Conservation (phyloP, 2,888 invertebrate genomes). For the Ochropleura leucogaster region DNA sequence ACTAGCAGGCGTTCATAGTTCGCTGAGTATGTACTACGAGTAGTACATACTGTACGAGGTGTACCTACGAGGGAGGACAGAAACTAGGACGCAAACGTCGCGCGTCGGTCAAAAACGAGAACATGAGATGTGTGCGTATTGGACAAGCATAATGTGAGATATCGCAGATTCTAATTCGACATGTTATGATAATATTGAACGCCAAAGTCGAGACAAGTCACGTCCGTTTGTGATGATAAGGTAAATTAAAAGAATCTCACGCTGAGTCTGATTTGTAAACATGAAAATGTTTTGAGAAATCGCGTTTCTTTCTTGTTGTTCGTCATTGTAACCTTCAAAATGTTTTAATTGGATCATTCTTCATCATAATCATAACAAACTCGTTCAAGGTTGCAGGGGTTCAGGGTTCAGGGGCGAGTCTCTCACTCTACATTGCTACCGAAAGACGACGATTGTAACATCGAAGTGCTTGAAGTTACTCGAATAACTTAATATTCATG, state of each 20-base stretch:
- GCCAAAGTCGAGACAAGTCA: constrained; percentile 12
- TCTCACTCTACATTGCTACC: background rate
- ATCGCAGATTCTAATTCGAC: constrained; percentile 17
- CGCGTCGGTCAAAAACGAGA: constrained; percentile 24
- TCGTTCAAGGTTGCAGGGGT: background rate
- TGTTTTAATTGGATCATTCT: background rate
- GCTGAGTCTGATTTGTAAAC: constrained; percentile 1
- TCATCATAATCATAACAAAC: background rate
- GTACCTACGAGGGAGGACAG: background rate
- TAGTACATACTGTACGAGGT: background rate
- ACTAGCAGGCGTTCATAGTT: no score
- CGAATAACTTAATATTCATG: background rate
- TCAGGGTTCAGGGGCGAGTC: background rate
- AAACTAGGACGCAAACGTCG: constrained; percentile 37
- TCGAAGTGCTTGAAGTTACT: background rate
- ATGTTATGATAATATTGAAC: constrained; percentile 23
- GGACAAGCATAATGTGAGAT: constrained; percentile 20
- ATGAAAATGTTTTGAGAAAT: constrained; percentile 8
- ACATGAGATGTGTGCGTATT: constrained; percentile 15
- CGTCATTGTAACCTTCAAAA: background rate
- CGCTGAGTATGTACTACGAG: no score
- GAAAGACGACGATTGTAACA: background rate
- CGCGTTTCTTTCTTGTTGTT: background rate
- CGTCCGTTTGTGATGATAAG: constrained; percentile 23
- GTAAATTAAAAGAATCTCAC: constrained; percentile 9